Evolutionary conservation across 2,888 invertebrate species (phyloP).

Genomic region (Baronia brevicornis): DNA sequence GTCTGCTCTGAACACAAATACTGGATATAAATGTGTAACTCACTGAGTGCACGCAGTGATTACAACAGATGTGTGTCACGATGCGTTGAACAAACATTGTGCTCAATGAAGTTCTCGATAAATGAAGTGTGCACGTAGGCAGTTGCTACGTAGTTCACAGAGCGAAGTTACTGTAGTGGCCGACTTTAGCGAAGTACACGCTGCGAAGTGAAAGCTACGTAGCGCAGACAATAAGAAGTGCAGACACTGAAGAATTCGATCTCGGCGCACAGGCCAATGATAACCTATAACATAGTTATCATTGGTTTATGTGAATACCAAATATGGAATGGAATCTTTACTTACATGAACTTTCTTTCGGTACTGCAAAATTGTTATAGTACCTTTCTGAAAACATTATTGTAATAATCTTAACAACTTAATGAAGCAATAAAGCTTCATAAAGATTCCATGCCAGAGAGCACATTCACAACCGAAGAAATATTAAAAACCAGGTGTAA

Average conservation of each 20-base stretch:
- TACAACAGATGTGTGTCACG: constrained; percentile 67
- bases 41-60: constrained; percentile 74
- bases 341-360: constrained; percentile 8
- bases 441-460: constrained; percentile 47
- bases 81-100: constrained; percentile 62
- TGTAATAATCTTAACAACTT: background rate
- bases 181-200: constrained; percentile 67
- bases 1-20: constrained; percentile 54
- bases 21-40: constrained; percentile 70
- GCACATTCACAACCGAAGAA: constrained; percentile 22
- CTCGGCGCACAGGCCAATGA: constrained; percentile 76
- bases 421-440: constrained; percentile 15
- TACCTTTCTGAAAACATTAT: background rate
- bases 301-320: constrained; percentile 68
- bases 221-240: constrained; percentile 75
- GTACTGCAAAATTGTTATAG: too few relatives aligned
- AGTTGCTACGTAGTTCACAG: constrained; percentile 69
- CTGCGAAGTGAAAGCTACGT: constrained; percentile 72
- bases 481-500: constrained; percentile 26
- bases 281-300: constrained; percentile 77
- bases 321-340: constrained; percentile 60
- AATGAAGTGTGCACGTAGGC: constrained; percentile 67
- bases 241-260: constrained; percentile 72
- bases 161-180: constrained; percentile 67
- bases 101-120: constrained; percentile 64